Conservation (phyloP, 2,113 vertebrate genomes). For the Pachycephala philippinensis region DNA sequence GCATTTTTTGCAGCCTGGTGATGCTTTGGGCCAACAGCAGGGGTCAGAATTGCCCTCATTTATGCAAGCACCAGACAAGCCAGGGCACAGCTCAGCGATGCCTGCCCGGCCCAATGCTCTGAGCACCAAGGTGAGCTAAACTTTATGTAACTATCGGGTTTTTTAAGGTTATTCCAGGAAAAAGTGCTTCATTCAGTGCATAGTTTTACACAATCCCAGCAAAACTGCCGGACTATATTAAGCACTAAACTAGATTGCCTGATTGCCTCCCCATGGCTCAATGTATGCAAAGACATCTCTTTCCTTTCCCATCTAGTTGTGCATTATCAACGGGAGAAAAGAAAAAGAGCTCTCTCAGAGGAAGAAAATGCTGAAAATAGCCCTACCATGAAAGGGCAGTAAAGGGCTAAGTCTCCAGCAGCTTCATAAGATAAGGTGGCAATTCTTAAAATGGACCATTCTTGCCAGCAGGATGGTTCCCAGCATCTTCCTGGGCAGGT, state of each 20-base stretch:
- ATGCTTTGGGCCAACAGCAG: constrained; percentile 26
- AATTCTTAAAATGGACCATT: not conserved
- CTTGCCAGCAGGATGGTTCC: not conserved
- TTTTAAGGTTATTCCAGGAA: not conserved
- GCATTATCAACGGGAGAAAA: rapidly evolving
- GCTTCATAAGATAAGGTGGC: not conserved
- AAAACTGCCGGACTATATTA: not conserved
- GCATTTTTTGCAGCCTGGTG: not conserved
- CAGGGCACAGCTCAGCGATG: not conserved
- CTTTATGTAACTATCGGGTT: not conserved
- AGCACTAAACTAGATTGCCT: not conserved
- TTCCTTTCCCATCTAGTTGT: not conserved
- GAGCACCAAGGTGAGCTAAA: not conserved
- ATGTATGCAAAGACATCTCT: not conserved
- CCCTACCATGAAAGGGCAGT: not conserved
- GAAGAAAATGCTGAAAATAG: not conserved
- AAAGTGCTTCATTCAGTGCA: not conserved
- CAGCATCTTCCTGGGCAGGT: not conserved
- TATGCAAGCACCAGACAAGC: not conserved
- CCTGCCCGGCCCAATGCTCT: not conserved
- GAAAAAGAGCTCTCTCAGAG: not conserved
- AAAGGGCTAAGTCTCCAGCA: not conserved
- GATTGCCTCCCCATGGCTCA: not conserved
- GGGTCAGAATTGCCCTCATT: constrained; percentile 27
- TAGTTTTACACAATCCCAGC: not conserved